A percentile compares a stretch with the other conserved stretches of the same genome.
These are phyloP conservation scores for Lepidurus arcticus DNA, from an alignment of 1,140 invertebrate genomes.

Conservation along the genomic window DNA sequence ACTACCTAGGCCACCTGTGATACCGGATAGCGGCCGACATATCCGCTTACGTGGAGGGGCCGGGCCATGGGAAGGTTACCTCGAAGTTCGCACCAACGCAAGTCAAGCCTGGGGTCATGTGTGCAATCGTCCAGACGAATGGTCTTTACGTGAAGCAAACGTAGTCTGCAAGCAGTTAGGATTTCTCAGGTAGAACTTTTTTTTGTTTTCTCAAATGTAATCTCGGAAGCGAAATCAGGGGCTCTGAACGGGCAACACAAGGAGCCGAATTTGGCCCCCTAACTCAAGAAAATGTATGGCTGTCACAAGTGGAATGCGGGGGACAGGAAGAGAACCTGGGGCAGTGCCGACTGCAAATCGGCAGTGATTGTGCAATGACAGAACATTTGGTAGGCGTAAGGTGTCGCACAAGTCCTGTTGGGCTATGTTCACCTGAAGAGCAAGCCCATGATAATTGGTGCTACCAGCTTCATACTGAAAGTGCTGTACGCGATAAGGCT, in stretches of 20 bases:
- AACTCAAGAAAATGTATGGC: constrained; percentile 33
- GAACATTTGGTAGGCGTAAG: constrained; percentile 33
- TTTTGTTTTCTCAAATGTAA: not conserved
- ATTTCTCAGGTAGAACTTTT: constrained; percentile 46
- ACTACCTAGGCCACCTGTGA: constrained; percentile 16
- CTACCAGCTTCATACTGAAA: constrained; percentile 26
- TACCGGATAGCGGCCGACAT: constrained; percentile 43
- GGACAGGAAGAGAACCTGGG: constrained; percentile 47
- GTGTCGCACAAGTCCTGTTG: constrained; percentile 27
- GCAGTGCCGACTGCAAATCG: constrained; percentile 1
- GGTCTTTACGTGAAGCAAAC: constrained; percentile 51
- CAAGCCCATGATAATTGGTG: constrained; percentile 30
- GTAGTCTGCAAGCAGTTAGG: constrained; percentile 54
- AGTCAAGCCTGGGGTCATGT: constrained; percentile 49
- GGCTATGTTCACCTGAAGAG: constrained; percentile 29
- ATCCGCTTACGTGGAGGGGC: constrained; percentile 51
- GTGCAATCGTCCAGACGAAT: constrained; percentile 47
- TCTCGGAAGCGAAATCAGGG: constrained; percentile 26
- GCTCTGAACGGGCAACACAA: constrained; percentile 32
- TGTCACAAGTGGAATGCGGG: constrained; percentile 42
- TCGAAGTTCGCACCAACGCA: constrained; percentile 48
- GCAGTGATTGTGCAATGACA: constrained; percentile 27
- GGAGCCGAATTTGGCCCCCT: constrained; percentile 37
- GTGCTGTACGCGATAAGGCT: constrained; percentile 25
- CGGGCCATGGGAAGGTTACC: constrained; percentile 49